Evolutionary conservation across 2,888 invertebrate species (phyloP), one percentile per base, ranked within the genome.

Genomic region (Hoplodrina blanda): DNA sequence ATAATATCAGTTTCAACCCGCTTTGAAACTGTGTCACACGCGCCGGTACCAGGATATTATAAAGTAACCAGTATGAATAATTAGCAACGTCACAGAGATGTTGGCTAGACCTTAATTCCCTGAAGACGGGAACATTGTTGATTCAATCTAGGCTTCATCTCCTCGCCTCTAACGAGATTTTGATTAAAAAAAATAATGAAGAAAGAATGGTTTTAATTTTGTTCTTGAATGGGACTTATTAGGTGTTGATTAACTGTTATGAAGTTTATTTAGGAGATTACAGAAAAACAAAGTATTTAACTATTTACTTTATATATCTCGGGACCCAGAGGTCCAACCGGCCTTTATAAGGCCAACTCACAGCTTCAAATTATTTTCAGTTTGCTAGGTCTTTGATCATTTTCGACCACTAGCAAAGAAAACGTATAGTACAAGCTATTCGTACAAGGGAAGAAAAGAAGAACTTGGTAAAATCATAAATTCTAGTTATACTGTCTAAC

Each of bases 31-130:
- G 49, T 72, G 72, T 72, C 68, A 76, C 54, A 59, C 59, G 46
- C 25, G 13, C 15, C 10, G 37, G 67, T 61, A 61, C 56, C 25
- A 50, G 68, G 41, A 46, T 30, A 61, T 76, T 49, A 76, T 76
- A 76, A 73, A 73, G 57, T 61, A 69, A 69, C 5, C n/a, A 41
- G 37, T 57, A 52, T 69, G 56, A 73, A 69, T 70, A 76, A 74
- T 62, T 76, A 53, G 52, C 33, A 37, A 54, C 19, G n/a, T 30
- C 37, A 61, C 10, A 20, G 50, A 62, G 56, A 62, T 62, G 49
- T 53, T 54, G 33, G 69, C 62, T 25, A 59, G 41, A 52, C 30
- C 46, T 62, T 57, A 53, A 62, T 57, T 74, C 49, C 19, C 41
- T 25, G 44, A 19, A 50, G 60, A 59, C 67, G 52, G 69, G 60